Evolutionary conservation across 2,888 invertebrate species (phyloP).

Genomic region (Hypercompe scribonia): DNA sequence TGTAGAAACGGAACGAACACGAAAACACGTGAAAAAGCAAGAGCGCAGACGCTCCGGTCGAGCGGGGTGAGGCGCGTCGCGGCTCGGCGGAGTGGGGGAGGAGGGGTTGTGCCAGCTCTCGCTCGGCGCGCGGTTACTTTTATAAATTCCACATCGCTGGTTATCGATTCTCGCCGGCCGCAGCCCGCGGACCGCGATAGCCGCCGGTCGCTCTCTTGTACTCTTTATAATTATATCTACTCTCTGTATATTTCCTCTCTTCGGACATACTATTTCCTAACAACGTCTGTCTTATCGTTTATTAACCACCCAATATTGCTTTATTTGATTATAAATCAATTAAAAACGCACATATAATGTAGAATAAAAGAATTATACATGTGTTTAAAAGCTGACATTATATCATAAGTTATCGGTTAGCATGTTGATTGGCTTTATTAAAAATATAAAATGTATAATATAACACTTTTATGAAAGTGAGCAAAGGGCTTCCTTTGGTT

Average conservation of each 20-base stretch:
- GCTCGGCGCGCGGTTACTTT: constrained; percentile 49
- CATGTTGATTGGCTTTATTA: too few relatives aligned
- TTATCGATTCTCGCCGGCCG: constrained; percentile 62
- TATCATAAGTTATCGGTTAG: too few relatives aligned
- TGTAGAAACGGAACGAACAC: constrained; percentile 53
- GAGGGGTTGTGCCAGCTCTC: constrained; percentile 24
- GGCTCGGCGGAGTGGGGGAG: constrained; percentile 28
- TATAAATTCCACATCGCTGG: constrained; percentile 65
- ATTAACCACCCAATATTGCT: background rate
- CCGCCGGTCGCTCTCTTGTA: background rate
- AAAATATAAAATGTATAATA: background rate
- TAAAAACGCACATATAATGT: background rate
- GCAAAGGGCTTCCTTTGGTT: too few relatives aligned
- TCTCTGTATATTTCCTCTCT: background rate
- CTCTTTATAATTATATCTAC: background rate
- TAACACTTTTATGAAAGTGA: background rate
- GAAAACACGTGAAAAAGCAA: constrained; percentile 76
- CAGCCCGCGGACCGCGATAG: constrained; percentile 19
- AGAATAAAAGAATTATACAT: background rate
- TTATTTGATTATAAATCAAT: too few relatives aligned
- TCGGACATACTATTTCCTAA: background rate
- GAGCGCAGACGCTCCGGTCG: constrained; percentile 73
- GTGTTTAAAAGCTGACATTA: too few relatives aligned
- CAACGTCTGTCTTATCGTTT: background rate
- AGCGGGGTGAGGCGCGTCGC: constrained; percentile 31